Conservation (phyloP, 2,797 vertebrate genomes). For the Semotilus atromaculatus region DNA sequence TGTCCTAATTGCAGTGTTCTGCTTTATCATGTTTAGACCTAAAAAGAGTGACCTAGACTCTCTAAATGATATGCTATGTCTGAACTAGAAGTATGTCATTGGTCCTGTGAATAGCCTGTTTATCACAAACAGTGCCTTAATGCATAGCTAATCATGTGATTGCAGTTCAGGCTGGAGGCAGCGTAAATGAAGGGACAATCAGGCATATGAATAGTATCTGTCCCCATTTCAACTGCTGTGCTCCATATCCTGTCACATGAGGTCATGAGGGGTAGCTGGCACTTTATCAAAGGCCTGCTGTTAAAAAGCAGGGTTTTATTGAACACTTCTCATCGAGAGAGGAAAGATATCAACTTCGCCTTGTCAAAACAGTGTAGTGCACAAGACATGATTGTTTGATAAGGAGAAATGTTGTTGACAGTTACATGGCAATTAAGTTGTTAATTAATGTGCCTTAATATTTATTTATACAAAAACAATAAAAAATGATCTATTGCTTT, state of each 20-base stretch:
- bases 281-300: slow-evolving; percentile 72
- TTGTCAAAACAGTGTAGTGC: background rate
- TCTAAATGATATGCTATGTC: slow-evolving; percentile 7
- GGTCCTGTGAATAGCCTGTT: slow-evolving; percentile 11
- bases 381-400: background rate
- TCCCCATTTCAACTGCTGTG: slow-evolving; percentile 54
- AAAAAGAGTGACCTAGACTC: background rate
- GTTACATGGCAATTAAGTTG: background rate
- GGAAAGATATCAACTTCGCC: background rate
- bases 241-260: slow-evolving; percentile 70
- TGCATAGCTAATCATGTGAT: slow-evolving; percentile 11
- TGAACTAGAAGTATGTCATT: slow-evolving; percentile 11
- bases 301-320: slow-evolving; percentile 62
- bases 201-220: slow-evolving; percentile 20
- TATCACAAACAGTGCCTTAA: slow-evolving; percentile 30
- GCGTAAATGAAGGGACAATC: background rate
- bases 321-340: slow-evolving; percentile 26
- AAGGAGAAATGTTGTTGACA: background rate
- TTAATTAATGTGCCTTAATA: background rate
- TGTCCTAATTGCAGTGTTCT: slow-evolving; percentile 25
- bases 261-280: slow-evolving; percentile 69
- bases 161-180: background rate
- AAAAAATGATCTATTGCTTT: background rate
- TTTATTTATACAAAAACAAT: background rate
- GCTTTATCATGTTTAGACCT: slow-evolving; percentile 22